These are phyloP conservation scores for Cheilosia urbana DNA, from an alignment of 2,888 invertebrate genomes.

Conservation along the genomic window DNA sequence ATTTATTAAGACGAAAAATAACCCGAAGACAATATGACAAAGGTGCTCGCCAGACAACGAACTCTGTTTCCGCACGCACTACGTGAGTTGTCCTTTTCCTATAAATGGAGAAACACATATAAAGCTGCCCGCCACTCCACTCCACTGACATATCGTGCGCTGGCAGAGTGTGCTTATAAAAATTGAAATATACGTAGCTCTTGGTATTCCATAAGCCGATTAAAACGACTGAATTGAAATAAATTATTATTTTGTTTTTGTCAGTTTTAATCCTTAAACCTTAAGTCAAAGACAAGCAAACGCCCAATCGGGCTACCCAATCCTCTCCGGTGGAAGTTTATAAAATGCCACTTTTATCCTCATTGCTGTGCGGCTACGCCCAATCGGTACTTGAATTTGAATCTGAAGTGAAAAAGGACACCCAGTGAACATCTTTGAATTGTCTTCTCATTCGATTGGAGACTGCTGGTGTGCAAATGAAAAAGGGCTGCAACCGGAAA, in stretches of 20 bases:
- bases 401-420: slow-evolving; percentile 36
- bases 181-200: slow-evolving; percentile 34
- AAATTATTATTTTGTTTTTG: slow-evolving; percentile 74
- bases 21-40: slow-evolving; percentile 70
- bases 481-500: slow-evolving; percentile 63
- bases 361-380: slow-evolving; percentile 11
- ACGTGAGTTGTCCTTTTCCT: slow-evolving; percentile 6
- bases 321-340: slow-evolving; percentile 1
- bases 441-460: slow-evolving; percentile 38
- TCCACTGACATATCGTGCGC: slow-evolving; percentile 50
- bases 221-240: slow-evolving; percentile 74
- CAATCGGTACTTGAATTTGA: slow-evolving; percentile 38
- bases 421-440: slow-evolving; percentile 45
- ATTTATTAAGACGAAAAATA: slow-evolving; percentile 76
- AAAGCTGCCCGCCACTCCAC: slow-evolving; percentile 30
- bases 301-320: slow-evolving; percentile 1
- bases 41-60: slow-evolving; percentile 31
- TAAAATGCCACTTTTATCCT: slow-evolving; percentile 11
- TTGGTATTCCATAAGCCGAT: slow-evolving; percentile 67
- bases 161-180: slow-evolving; percentile 60
- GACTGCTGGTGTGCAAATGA: slow-evolving; percentile 56
- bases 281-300: slow-evolving; percentile 73
- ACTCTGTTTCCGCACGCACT: slow-evolving; percentile 27
- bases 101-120: not conserved
- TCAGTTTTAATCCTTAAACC: slow-evolving; percentile 71